A percentile compares a stretch with the other conserved stretches of the same genome.
phyloP scores from a whole-genome alignment of 2,888 invertebrate genomes.

The Hyposoter dolosus region DNA sequence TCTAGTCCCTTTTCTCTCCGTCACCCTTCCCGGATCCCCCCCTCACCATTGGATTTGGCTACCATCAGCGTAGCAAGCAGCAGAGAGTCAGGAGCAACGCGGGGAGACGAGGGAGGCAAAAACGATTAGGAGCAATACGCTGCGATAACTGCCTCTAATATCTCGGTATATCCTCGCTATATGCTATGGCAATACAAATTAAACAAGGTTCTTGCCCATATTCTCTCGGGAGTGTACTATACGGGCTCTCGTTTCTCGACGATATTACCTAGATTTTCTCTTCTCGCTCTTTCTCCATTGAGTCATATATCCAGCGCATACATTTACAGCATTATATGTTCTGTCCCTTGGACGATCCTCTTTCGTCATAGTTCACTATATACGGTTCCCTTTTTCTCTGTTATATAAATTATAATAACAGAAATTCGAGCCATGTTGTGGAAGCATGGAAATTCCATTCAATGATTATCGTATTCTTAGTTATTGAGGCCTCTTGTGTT shows the following conservation, averaged over 20 bases:
- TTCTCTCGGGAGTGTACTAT: conserved; percentile 74
- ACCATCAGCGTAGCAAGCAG: conserved; percentile 47
- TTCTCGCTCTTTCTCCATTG: conserved; percentile 62
- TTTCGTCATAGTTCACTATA: conserved; percentile 46
- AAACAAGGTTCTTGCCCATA: conserved; percentile 77
- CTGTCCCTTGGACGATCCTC: conserved; percentile 38
- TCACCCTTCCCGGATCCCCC: conserved; percentile 48
- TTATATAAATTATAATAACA: conserved; percentile 3
- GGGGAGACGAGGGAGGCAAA: conserved; percentile 67
- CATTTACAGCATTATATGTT: conserved; percentile 36
- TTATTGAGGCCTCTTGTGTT: conserved; percentile 4
- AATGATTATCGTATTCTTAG: conserved; percentile 2
- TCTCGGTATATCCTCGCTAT: conserved; percentile 77
- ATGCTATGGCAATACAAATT: conserved; percentile 82
- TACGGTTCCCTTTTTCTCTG: conserved; percentile 9
- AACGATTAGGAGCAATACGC: conserved; percentile 84
- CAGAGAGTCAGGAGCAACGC: conserved; percentile 30
- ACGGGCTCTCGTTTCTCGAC: conserved; percentile 56
- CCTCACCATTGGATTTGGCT: conserved; percentile 51
- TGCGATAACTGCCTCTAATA: conserved; percentile 84
- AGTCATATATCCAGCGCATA: conserved; percentile 9
- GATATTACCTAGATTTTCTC: conserved; percentile 67
- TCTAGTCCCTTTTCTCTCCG: conserved; percentile 35
- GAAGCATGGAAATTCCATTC: conserved; percentile 40
- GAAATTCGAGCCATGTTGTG: not conserved